Evolutionary conservation across 2,113 vertebrate genomes (phyloP).

Genomic region (Mastomys coucha): DNA sequence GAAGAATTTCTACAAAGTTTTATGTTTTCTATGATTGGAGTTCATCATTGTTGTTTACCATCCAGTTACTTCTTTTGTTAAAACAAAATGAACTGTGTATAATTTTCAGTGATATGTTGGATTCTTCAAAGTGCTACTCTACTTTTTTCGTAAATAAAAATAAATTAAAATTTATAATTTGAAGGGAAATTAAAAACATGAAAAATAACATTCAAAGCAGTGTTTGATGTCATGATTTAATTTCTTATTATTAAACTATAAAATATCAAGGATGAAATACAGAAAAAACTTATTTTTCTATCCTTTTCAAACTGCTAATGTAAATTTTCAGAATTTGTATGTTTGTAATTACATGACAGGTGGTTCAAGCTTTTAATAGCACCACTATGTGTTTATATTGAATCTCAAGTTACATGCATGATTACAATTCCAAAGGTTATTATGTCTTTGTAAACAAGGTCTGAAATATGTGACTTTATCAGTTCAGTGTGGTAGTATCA

Average conservation of each 20-base stretch:
- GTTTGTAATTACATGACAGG: background rate
- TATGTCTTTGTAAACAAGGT: rapidly evolving
- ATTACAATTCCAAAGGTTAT: background rate
- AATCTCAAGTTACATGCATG: background rate
- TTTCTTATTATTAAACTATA: background rate
- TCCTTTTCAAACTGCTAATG: background rate
- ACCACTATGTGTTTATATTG: background rate
- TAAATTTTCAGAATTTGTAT: background rate
- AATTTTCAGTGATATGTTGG: no score
- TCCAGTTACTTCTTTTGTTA: background rate
- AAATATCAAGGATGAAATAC: background rate
- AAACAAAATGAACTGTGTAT: background rate
- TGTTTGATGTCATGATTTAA: background rate
- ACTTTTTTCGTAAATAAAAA: background rate
- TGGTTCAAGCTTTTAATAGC: background rate
- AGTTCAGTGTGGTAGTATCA: background rate
- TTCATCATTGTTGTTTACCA: background rate
- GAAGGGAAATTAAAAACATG: background rate
- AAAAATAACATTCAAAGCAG: background rate
- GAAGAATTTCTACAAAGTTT: background rate
- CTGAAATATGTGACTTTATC: background rate
- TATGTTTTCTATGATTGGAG: background rate
- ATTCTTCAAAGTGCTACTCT: background rate
- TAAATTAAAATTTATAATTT: no score
- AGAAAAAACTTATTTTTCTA: background rate